A percentile compares a stretch with the other conserved stretches of the same genome.
These are phyloP conservation scores for Puma concolor DNA, from an alignment of 2,113 vertebrate species.

Conservation along the genomic window DNA sequence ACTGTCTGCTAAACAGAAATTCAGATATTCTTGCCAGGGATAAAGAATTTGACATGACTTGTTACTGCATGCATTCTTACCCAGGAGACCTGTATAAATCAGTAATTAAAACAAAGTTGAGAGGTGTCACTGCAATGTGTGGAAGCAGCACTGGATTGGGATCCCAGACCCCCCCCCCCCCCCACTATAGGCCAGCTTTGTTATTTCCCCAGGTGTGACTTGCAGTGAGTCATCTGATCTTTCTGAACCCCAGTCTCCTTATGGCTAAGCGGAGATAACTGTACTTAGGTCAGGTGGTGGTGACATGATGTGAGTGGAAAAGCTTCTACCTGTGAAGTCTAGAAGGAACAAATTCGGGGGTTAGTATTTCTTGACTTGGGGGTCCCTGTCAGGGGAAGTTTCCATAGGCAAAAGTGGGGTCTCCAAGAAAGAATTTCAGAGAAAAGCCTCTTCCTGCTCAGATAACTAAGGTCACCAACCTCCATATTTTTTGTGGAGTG, in stretches of 20 bases:
- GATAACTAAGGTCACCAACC: neutral
- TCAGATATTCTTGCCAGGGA: neutral
- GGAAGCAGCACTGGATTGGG: neutral
- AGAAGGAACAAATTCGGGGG: neutral
- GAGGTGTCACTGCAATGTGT: neutral
- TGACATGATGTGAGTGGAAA: neutral
- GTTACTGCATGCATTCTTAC: neutral
- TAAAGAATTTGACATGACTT: neutral
- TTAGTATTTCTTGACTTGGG: neutral
- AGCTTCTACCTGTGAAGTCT: neutral
- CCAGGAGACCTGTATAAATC: neutral
- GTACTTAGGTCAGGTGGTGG: neutral
- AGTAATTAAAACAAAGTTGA: neutral
- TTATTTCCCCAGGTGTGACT: neutral
- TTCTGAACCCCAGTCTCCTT: neutral
- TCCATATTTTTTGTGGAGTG: neutral
- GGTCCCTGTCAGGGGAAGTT: neutral
- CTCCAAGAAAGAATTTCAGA: neutral
- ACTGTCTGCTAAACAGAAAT: neutral
- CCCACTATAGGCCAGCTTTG: neutral
- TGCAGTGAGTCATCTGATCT: neutral
- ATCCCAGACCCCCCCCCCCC: neutral
- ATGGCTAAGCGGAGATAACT: neutral
- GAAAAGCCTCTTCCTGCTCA: neutral
- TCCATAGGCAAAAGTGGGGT: neutral